Conservation (phyloP, 2,888 invertebrate genomes). For the Amiota minor region DNA sequence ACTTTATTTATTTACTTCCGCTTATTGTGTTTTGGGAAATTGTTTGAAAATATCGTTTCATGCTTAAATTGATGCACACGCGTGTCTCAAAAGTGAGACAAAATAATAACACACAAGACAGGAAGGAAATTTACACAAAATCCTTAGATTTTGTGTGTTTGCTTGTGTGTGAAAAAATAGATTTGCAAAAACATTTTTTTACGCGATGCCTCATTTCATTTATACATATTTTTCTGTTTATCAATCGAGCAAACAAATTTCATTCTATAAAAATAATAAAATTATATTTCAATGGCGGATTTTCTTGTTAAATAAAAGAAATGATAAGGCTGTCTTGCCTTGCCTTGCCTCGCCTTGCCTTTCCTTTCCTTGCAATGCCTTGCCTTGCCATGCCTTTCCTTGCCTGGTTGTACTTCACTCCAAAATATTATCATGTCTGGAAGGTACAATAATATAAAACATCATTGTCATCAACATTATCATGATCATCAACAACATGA, state of each 20-base stretch:
- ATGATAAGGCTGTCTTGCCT: neutral
- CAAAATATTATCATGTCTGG: no score
- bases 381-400: no score
- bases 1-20: neutral
- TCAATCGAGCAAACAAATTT: constrained; percentile 52
- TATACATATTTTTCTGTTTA: neutral
- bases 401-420: no score
- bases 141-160: no score
- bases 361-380: no score
- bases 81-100: neutral
- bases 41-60: constrained; percentile 11
- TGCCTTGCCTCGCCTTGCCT: neutral
- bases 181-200: constrained; percentile 31
- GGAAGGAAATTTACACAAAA: neutral
- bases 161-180: constrained; percentile 9
- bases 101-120: neutral
- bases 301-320: constrained; percentile 60
- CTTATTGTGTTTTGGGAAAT: neutral
- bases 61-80: constrained; percentile 13
- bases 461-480: neutral
- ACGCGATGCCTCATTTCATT: neutral
- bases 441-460: no score
- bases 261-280: constrained; percentile 38
- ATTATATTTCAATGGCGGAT: constrained; percentile 62
- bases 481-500: neutral